Base-by-base conservation (phyloP, 1,140 invertebrate genomes). In the Grapholita molesta region DNA sequence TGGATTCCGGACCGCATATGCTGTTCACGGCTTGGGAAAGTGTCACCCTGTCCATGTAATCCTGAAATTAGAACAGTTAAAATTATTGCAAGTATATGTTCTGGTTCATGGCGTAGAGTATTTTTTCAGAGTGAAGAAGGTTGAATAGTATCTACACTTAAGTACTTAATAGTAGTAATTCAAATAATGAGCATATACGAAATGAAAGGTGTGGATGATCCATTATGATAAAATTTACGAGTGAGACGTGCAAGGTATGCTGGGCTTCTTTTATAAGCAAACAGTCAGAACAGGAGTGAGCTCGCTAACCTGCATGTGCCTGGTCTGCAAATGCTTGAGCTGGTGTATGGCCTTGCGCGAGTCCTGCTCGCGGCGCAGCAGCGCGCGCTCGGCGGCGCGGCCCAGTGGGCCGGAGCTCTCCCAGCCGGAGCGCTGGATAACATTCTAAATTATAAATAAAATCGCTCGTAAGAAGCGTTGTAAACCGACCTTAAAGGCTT, bases 1-100 rank as follows among this genome's bases (percentile, higher is more conserved):
- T 79, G 1, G 80, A 78, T 32, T 90, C 86, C 9, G 85, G 79
- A 24, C 87, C 84, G 48, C 88, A 91, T 33, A 91, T 91, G 65
- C 88, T 92, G 68, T 84, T 87, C 0, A 92, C 91, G 4, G 89
- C 89, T 76, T 92, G 85, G 0, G 86, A 86, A 25, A 92, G 67
- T 3, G 90, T 85, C 8, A 90, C 82, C 64, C 85, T 76, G 53
- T 92, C 89, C 85, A 89, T 90, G 68, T 87, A 90, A 53, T 89
- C 87, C 90, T 91, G 71, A 9, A 78, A 67, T 61, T 73, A 70
- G 21, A 52, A 64, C 32, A 61, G 66, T 66, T 2, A 6, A 53
- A 23, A 55, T 38, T 42, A 33, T 21, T 30, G 7, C 23, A 28
- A 3, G 12, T 30, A 70, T 21, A 64, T 21, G 48, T 48, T 21